Evolutionary conservation across 37 sponge, comb jelly and placozoan genomes (phyloP), one percentile per base, ranked within the genome.

Genomic region (Chondrosia reniformis): DNA sequence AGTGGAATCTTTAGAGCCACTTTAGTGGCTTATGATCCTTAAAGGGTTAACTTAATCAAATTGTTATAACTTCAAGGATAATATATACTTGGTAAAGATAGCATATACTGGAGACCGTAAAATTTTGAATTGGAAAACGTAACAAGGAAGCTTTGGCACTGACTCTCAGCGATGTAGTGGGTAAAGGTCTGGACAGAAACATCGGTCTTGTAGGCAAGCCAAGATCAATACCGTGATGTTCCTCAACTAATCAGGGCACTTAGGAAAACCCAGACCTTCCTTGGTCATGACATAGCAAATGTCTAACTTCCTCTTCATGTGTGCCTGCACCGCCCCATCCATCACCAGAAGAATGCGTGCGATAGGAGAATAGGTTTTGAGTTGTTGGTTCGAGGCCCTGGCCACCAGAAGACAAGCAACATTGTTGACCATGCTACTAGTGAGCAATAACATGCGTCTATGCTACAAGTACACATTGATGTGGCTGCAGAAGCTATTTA

Each of bases 151-250:
- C 58, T 6, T 28, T 56, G n/a, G n/a, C 58, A 6, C 27, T 56
- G 58, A 56, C 58, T 28, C 27, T 56, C 58, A 56, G 58, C 58
- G 27, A 56, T 56, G 58, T 28, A 56, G 58, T 56, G 58, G 27
- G 58, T 56, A 28, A 49, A 49, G 15, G 15, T 10, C 10, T 15
- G 10, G 15, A 28, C 58, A 56, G 25, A 56, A 56, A 28, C 58
- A 6, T 28, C 27, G 25, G 2, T 56, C 58, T n/a, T n/a, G n/a
- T n/a, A n/a, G n/a, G n/a, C n/a, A n/a, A n/a, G 4, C 88, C 84
- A 33, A 88, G n/a, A 21, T 88, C 89, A 1, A 88, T 84, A 32
- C 84, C 84, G 69, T 88, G 89, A 19, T 78, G 45, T 3, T 55
- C 63, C 57, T 83, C 89, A 24, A 65, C 0, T 80, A 45, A 1